phyloP scores from a whole-genome alignment of 2,113 vertebrate species.

The Carlito syrichta region DNA sequence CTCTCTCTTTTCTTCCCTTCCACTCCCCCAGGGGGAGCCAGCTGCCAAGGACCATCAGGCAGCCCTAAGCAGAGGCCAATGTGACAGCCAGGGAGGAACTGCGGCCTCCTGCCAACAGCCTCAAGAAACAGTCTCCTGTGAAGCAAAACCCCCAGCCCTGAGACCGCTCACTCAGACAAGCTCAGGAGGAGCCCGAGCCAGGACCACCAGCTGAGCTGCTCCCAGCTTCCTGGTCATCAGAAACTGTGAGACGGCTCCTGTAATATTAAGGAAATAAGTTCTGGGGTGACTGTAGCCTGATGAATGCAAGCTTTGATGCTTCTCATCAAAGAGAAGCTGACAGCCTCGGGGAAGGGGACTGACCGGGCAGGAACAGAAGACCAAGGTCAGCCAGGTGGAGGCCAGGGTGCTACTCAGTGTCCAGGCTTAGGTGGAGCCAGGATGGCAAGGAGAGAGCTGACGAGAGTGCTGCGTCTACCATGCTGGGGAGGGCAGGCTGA shows the following conservation, averaged over 20 bases:
- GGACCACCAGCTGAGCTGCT: background rate
- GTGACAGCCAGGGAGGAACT: background rate
- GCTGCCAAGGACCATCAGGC: background rate
- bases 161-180: too few species aligned
- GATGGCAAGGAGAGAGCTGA: background rate
- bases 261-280: accelerated
- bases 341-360: too few species aligned
- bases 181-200: background rate
- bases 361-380: too few species aligned
- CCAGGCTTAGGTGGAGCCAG: background rate
- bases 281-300: too few species aligned
- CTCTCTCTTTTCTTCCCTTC: background rate
- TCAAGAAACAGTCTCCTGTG: too few species aligned
- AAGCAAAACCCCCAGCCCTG: background rate
- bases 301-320: accelerated
- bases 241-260: accelerated
- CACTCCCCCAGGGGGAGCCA: background rate
- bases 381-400: too few species aligned
- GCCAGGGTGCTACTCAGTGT: too few species aligned
- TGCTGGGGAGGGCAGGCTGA: background rate
- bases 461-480: background rate
- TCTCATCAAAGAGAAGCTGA: too few species aligned
- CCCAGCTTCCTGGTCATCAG: accelerated
- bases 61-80: too few species aligned
- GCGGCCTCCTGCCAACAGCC: background rate